Conservation (phyloP, 2,797 vertebrate species). For the Agapornis canus region DNA sequence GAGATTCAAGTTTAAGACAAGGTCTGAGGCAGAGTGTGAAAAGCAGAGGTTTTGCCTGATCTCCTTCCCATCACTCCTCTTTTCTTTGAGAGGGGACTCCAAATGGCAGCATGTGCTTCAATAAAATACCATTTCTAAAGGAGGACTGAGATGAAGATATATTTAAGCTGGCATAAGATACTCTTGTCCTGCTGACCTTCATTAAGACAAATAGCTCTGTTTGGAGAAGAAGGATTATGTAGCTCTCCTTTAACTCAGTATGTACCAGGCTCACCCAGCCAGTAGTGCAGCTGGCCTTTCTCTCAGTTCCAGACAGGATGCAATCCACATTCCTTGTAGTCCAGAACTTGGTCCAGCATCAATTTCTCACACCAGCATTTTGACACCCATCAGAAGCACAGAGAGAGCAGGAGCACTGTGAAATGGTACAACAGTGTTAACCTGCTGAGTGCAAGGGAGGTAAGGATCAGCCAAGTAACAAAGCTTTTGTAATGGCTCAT, state of each 20-base stretch:
- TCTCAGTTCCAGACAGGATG: neutral
- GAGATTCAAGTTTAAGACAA: neutral
- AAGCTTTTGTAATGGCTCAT: neutral
- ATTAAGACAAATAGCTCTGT: neutral
- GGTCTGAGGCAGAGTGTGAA: neutral
- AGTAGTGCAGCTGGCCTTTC: neutral
- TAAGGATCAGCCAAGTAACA: fast-evolving
- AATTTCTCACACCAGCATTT: neutral
- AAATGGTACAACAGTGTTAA: neutral
- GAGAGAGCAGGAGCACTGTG: neutral
- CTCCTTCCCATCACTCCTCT: neutral
- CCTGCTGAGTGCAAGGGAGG: neutral
- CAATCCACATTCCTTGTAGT: neutral
- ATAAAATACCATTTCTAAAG: neutral
- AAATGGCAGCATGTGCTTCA: neutral
- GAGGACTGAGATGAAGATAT: neutral
- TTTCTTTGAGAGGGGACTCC: neutral
- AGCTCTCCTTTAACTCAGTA: neutral
- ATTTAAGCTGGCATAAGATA: neutral
- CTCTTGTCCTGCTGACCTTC: neutral
- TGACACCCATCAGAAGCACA: neutral
- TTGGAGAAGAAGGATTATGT: neutral
- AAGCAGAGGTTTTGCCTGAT: neutral
- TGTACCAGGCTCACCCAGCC: fast-evolving
- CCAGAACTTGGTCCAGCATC: neutral